Base-by-base conservation (phyloP, 2,113 vertebrate genomes). In the Noctilio leporinus region DNA sequence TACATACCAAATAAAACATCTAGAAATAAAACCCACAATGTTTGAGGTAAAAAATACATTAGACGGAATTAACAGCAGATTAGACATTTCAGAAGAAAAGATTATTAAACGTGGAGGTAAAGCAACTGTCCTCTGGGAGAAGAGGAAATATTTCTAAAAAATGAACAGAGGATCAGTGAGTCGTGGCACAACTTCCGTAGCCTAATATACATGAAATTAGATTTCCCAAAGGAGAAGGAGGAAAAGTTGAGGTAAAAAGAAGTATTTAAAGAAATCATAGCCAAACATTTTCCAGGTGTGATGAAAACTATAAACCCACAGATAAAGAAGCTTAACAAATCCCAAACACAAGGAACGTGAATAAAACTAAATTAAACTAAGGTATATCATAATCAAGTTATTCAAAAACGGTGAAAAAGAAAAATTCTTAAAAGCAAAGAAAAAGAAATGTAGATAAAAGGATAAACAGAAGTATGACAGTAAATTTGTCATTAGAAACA, bases 401-500 rank as follows among this genome's bases (percentile, higher is more conserved):
- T 67, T 53, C 43, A 83, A 87, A 94, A 76, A n/a, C 20, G 67
- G 5, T 69, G 43, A n/a, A 19, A 84, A 88, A 93, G 40, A 69
- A 55, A 95, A 80, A 47, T 49, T 47, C 30, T 78, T 78, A 72
- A 65, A 75, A 94, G 76, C 62, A 73, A 69, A 88, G n/a, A 94
- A 77, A 49, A 72, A 55, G 43, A 64, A 15, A 26, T 11, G 30
- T 57, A 57, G 19, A 30, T 57, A 87, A 73, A 19, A 75, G 33
- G 35, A 70, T 35, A 95, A 91, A 59, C 19, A 47, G 47, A 64
- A 30, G 57, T 16, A 49, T 33, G 40, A 59, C 5, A 80, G n/a
- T 51, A 81, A 10, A 78, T 35, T 89, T 86, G 47, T 80, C 11
- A 65, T 92, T 35, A 45, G 78, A 69, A 69, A 86, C 6, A 86